These are phyloP conservation scores for Pedionomus torquatus DNA, from an alignment of 2,113 vertebrate species.

Conservation along the genomic window DNA sequence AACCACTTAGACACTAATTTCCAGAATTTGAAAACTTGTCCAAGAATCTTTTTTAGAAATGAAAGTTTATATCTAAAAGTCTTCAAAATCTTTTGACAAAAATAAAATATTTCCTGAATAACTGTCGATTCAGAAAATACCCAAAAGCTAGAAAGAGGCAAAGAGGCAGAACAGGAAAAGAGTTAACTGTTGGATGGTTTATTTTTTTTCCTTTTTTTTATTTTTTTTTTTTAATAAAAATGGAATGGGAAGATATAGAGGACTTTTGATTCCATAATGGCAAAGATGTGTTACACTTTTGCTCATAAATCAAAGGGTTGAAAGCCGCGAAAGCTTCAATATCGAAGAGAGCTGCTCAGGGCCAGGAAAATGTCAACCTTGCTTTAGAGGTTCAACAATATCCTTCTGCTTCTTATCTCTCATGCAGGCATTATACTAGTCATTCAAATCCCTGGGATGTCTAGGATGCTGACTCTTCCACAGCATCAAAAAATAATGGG, in stretches of 20 bases:
- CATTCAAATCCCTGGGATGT: constrained; percentile 72
- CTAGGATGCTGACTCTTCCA: constrained; percentile 47
- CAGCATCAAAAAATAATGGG: constrained; percentile 68
- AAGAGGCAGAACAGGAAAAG: constrained; percentile 9
- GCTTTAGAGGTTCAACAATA: constrained; percentile 74
- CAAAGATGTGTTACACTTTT: constrained; percentile 57
- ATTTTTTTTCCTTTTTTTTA: too few species aligned
- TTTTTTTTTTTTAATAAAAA: constrained; percentile 46
- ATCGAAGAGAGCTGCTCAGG: constrained; percentile 65
- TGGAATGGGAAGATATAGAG: constrained; percentile 50
- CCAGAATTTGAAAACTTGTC: neutral
- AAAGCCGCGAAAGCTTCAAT: constrained; percentile 67
- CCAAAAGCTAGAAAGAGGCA: neutral
- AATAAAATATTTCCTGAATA: neutral
- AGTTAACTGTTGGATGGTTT: neutral
- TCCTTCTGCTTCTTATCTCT: constrained; percentile 69
- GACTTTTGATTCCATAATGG: constrained; percentile 66
- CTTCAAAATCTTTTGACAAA: neutral
- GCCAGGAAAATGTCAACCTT: constrained; percentile 72
- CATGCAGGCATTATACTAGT: constrained; percentile 66
- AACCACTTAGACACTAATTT: neutral
- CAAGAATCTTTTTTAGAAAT: neutral
- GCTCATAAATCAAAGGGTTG: constrained; percentile 73
- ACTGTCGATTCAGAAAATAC: neutral
- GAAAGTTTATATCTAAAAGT: neutral